Evolutionary conservation across 1,140 invertebrate genomes (phyloP).

Genomic region (Calephelis virginiensis): DNA sequence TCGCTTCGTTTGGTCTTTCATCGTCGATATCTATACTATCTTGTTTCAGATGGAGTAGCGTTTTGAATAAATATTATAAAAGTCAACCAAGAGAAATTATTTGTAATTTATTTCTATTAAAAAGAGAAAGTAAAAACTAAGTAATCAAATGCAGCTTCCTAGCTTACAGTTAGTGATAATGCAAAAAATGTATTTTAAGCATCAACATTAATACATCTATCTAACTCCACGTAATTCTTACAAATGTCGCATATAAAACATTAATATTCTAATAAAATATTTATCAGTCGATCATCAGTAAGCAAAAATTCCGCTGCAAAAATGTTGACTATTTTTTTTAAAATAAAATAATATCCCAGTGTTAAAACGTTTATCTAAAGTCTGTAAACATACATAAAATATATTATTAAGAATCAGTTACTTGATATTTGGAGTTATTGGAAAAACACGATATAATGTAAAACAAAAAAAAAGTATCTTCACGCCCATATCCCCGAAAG

Average conservation of each 20-base stretch:
- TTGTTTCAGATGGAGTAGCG: no score
- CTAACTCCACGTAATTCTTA: conserved; percentile 37
- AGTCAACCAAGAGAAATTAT: conserved; percentile 15
- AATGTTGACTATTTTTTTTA: conserved; percentile 12
- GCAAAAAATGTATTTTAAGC: conserved; percentile 23
- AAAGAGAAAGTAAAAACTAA: conserved; percentile 9
- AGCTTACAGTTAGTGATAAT: conserved; percentile 20
- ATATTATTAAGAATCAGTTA: no score
- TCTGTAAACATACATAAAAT: no score
- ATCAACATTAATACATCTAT: conserved; percentile 23
- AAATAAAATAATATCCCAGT: no score
- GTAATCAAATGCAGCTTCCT: conserved; percentile 20
- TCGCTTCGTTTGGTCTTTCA: no score
- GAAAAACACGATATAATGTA: no score
- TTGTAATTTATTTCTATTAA: conserved; percentile 13
- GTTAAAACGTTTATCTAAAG: no score
- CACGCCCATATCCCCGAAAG: no score
- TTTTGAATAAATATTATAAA: background rate
- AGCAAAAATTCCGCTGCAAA: conserved; percentile 44
- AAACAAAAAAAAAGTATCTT: no score
- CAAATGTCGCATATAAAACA: conserved; percentile 57
- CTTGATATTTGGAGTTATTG: no score
- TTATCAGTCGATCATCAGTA: conserved; percentile 63
- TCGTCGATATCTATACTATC: no score
- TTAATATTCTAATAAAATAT: conserved; percentile 52